Conservation (phyloP, 2,113 vertebrate genomes). For the Ceratotherium simum region DNA sequence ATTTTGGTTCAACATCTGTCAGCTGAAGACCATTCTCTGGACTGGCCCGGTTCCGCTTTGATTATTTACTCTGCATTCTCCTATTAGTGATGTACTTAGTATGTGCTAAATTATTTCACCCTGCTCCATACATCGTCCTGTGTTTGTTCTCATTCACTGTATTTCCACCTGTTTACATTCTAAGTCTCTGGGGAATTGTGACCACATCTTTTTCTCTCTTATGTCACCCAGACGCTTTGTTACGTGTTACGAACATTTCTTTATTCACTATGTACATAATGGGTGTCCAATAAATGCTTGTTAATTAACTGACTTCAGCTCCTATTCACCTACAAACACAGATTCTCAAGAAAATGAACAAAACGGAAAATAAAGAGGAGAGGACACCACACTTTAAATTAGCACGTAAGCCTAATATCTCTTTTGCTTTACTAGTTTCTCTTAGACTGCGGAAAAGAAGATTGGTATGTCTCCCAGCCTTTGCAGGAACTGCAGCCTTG, state of each 20-base stretch:
- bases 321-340: neutral
- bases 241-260: neutral
- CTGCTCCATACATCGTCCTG: neutral
- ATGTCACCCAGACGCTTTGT: neutral
- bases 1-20: neutral
- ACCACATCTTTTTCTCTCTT: neutral
- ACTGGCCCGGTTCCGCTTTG: neutral
- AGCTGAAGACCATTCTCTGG: neutral
- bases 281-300: neutral
- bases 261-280: neutral
- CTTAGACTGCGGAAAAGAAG: neutral
- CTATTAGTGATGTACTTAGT: neutral
- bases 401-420: neutral
- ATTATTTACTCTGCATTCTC: neutral
- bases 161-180: slow-evolving; percentile 6
- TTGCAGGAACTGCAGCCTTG: neutral
- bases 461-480: neutral
- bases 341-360: slow-evolving; percentile 21
- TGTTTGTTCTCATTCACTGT: neutral
- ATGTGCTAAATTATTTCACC: neutral
- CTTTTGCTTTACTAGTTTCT: neutral
- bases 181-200: neutral
- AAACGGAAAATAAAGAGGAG: neutral
- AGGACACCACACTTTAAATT: neutral
- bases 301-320: neutral